phyloP scores from a whole-genome alignment of 2,888 invertebrate species.

The Erannis defoliaria region DNA sequence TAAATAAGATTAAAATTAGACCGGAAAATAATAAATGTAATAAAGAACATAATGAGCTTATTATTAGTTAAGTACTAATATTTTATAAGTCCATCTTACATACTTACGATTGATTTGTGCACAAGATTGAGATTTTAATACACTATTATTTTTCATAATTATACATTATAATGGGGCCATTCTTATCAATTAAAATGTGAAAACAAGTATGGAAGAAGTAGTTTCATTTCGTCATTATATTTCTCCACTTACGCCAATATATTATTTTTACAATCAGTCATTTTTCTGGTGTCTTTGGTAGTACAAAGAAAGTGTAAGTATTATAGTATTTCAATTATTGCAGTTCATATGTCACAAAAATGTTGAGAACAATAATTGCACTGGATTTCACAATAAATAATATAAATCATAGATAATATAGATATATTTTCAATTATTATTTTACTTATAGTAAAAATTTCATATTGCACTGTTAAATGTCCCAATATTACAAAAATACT shows the following conservation, averaged over 20 bases:
- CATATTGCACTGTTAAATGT: constrained; percentile 80
- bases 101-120: constrained; percentile 77
- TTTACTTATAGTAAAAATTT: constrained; percentile 83
- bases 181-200: constrained; percentile 54
- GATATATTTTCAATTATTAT: constrained; percentile 64
- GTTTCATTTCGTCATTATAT: constrained; percentile 46
- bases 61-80: constrained; percentile 35
- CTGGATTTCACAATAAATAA: constrained; percentile 63
- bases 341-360: constrained; percentile 51
- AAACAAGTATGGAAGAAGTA: constrained; percentile 64
- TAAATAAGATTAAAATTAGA: constrained; percentile 10
- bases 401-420: constrained; percentile 45
- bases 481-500: constrained; percentile 38
- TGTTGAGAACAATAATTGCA: constrained; percentile 78
- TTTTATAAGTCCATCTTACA: constrained; percentile 49
- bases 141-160: constrained; percentile 51
- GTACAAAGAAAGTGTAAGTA: constrained; percentile 49
- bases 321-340: constrained; percentile 51
- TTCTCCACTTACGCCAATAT: constrained; percentile 55
- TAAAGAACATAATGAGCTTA: constrained; percentile 33
- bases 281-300: constrained; percentile 79
- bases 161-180: constrained; percentile 62
- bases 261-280: constrained; percentile 64
- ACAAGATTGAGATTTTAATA: constrained; percentile 66
- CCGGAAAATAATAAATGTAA: constrained; percentile 20